phyloP scores from a whole-genome alignment of 2,113 vertebrate species.

The Chaenocephalus aceratus region DNA sequence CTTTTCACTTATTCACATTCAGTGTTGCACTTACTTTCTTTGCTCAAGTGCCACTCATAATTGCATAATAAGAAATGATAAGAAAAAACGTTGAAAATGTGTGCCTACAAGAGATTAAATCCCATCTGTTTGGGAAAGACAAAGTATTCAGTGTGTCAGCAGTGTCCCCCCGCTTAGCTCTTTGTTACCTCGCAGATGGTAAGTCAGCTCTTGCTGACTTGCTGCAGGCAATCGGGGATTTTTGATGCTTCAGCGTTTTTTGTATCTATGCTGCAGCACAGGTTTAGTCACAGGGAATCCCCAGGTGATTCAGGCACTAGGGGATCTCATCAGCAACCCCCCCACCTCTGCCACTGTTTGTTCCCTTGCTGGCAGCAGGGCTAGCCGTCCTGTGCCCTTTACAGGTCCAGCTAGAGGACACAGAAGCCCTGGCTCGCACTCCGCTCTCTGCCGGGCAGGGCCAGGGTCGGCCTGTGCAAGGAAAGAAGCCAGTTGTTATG shows the following conservation, averaged over 20 bases:
- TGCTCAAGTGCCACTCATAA: not conserved
- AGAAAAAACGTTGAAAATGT: not conserved
- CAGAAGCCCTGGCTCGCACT: slow-evolving; percentile 27
- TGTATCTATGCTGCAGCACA: slow-evolving; percentile 38
- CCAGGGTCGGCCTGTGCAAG: slow-evolving; percentile 56
- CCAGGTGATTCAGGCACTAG: slow-evolving; percentile 58
- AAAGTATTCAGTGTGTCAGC: slow-evolving; percentile 41
- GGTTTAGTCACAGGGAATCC: slow-evolving; percentile 69
- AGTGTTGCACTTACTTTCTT: slow-evolving; percentile 1
- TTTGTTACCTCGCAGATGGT: slow-evolving; percentile 53
- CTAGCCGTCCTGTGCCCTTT: slow-evolving; percentile 62
- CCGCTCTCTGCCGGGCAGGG: slow-evolving; percentile 38
- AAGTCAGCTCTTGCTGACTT: slow-evolving; percentile 21
- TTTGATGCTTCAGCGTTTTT: slow-evolving; percentile 71
- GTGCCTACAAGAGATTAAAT: slow-evolving; percentile 1
- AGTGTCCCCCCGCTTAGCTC: slow-evolving; percentile 17
- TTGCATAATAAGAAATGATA: not conserved
- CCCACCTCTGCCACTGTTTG: slow-evolving; percentile 29
- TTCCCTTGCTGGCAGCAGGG: slow-evolving; percentile 35
- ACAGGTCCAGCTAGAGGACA: slow-evolving; percentile 64
- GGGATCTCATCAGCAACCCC: slow-evolving; percentile 46
- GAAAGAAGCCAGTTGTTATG: slow-evolving; percentile 78
- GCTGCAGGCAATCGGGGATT: slow-evolving; percentile 46
- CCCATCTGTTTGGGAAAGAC: slow-evolving; percentile 21
- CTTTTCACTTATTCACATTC: slow-evolving; percentile 13